Evolutionary conservation across 2,888 invertebrate genomes (phyloP).

Genomic region (Clanis bilineata): DNA sequence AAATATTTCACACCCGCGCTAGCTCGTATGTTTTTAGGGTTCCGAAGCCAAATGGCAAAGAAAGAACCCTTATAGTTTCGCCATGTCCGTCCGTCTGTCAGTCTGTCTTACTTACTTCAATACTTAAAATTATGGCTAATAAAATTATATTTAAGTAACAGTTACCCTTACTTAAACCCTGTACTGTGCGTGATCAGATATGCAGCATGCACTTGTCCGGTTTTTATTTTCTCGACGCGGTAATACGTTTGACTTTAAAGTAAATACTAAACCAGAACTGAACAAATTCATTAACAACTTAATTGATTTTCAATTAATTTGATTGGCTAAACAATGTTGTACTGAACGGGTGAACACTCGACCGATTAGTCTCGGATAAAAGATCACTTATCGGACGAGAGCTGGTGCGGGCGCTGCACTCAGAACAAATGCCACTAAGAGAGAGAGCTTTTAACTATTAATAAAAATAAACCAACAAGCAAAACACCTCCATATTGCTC

Average conservation of each 20-base stretch:
- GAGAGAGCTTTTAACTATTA: slow-evolving; percentile 56
- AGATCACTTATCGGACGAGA: slow-evolving; percentile 54
- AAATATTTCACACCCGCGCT: slow-evolving; percentile 41
- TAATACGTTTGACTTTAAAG: slow-evolving; percentile 21
- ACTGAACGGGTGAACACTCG: slow-evolving; percentile 46
- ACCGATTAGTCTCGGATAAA: slow-evolving; percentile 61
- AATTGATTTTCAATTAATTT: slow-evolving; percentile 45
- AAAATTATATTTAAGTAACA: too few species aligned
- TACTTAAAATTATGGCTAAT: too few species aligned
- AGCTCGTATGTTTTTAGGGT: too few species aligned
- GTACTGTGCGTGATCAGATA: too few species aligned
- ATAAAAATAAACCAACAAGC: slow-evolving; percentile 39
- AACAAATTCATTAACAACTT: slow-evolving; percentile 27
- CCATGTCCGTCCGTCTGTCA: too few species aligned
- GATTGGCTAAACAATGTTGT: slow-evolving; percentile 48
- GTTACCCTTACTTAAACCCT: too few species aligned
- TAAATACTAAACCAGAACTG: slow-evolving; percentile 25
- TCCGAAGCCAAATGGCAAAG: too few species aligned
- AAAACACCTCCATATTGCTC: slow-evolving; percentile 46
- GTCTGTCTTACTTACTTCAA: too few species aligned
- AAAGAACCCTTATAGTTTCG: too few species aligned
- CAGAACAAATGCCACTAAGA: slow-evolving; percentile 48
- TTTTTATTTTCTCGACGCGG: slow-evolving; percentile 15
- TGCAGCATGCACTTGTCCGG: too few species aligned
- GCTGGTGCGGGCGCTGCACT: background rate